Base-by-base conservation (phyloP, 2,113 vertebrate genomes). In the Gambusia affinis region DNA sequence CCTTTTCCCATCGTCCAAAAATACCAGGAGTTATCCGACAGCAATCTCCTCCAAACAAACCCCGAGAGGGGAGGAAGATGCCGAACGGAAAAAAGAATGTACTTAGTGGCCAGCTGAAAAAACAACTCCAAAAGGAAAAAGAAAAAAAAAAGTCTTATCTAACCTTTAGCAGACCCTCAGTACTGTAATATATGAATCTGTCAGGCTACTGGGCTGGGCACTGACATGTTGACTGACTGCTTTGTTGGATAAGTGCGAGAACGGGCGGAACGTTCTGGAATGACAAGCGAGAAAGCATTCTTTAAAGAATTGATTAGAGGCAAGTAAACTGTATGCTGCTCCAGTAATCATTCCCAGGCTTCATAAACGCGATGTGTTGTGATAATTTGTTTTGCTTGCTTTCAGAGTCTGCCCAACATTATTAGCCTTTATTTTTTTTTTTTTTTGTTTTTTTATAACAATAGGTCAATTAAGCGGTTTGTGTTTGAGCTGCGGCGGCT, bases 221-320 rank as follows among this genome's bases (percentile, higher is more conserved):
- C 31, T 51, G 73, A 73, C 64, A 67, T 14, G 1, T 24, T 75
- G 72, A 87, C 47, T 44, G 62, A 84, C 63, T 74, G 69, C 70
- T 68, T 39, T 78, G 64, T 70, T 80, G 60, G 67, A 30, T 22
- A 54, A 61, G 10, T n/a, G 31, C n/a, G 62, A 31, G 63, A 81
- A 66, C n/a, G 73, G 29, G 57, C 24, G 42, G 63, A 65, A 64
- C 69, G 4, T 33, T 80, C 39, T 61, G 29, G n/a, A n/a, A 12
- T 4, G 47, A 72, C 54, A 15, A 15, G n/a, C 1, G 61, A 47
- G 35, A 47, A 24, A n/a, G 51, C 27, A 54, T 51, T 81, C 22
- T 64, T 66, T 3, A 4, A 39, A 54, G 27, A 64, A 84, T 61
- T 76, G 73, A 77, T 82, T 75, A 60, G 29, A 75, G 31, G 62